Evolutionary conservation across 2,888 invertebrate species (phyloP).

Genomic region (Lamproptera curius): DNA sequence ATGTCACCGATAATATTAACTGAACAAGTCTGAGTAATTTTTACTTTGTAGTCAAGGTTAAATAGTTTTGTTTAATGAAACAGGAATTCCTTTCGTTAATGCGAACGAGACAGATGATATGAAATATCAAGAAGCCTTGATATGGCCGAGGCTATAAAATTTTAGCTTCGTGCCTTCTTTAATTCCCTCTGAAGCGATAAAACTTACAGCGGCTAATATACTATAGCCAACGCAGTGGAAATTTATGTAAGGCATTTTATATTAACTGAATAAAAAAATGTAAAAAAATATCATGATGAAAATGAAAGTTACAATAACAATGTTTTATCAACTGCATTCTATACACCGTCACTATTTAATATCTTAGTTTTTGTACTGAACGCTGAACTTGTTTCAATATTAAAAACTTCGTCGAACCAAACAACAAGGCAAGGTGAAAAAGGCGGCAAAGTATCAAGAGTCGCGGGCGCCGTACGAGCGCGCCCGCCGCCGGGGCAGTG

Average conservation of each 20-base stretch:
- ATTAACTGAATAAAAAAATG: neutral
- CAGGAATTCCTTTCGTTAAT: constrained; percentile 13
- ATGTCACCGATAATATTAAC: too few species aligned
- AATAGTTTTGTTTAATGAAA: neutral
- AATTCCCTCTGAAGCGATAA: neutral
- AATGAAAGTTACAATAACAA: too few species aligned
- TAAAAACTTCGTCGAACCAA: too few species aligned
- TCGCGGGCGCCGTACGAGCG: constrained; percentile 35
- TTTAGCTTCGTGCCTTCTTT: constrained; percentile 5
- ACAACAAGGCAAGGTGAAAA: too few species aligned
- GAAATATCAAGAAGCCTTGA: constrained; percentile 11
- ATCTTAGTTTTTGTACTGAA: too few species aligned
- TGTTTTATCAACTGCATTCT: too few species aligned
- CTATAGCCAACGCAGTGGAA: too few species aligned
- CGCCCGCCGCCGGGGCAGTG: constrained; percentile 52
- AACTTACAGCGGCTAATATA: neutral
- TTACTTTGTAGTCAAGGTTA: neutral
- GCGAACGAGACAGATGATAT: neutral
- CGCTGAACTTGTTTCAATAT: too few species aligned
- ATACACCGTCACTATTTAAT: too few species aligned
- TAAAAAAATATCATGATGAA: neutral
- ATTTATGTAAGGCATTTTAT: neutral
- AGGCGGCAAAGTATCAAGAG: constrained; percentile 57
- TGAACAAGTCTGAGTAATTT: neutral
- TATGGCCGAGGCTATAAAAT: constrained; percentile 1